Conservation (phyloP, 2,888 invertebrate species). For the Nowickia ferox region DNA sequence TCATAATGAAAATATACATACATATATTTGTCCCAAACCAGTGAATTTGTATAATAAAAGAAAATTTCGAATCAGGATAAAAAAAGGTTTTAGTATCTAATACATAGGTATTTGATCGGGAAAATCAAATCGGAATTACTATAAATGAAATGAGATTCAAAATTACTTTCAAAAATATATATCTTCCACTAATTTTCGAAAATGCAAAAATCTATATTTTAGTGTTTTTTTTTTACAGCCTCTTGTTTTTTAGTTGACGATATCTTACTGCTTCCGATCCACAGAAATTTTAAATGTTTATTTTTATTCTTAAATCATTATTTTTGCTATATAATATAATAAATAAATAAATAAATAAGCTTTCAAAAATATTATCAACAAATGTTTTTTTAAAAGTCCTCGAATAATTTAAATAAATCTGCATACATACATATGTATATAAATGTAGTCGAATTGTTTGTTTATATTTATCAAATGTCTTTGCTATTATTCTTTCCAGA, state of each 20-base stretch:
- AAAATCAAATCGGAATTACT: not conserved
- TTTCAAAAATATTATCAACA: too few species aligned
- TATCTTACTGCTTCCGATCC: too few species aligned
- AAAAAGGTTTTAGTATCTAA: not conserved
- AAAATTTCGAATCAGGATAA: conserved; percentile 28
- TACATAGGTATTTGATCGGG: not conserved
- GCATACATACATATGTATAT: not conserved
- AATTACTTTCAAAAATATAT: not conserved
- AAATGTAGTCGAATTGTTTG: not conserved
- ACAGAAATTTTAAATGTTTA: too few species aligned
- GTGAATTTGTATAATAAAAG: conserved; percentile 56
- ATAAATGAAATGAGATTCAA: not conserved
- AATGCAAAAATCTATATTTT: too few species aligned
- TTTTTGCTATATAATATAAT: too few species aligned
- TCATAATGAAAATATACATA: conserved; percentile 29
- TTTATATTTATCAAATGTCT: not conserved
- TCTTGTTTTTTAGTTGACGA: too few species aligned
- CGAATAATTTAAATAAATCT: not conserved
- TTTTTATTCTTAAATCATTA: too few species aligned
- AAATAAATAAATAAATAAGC: too few species aligned
- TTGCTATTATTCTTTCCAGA: conserved; percentile 83
- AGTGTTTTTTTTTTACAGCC: too few species aligned
- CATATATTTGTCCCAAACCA: conserved; percentile 48
- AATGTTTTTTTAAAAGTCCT: too few species aligned
- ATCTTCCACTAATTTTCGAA: not conserved